Percentiles rank a stretch among this genome's conserved stretches.
These are phyloP conservation scores for Excalfactoria chinensis DNA, from an alignment of 2,113 vertebrate species.

Conservation along the genomic window DNA sequence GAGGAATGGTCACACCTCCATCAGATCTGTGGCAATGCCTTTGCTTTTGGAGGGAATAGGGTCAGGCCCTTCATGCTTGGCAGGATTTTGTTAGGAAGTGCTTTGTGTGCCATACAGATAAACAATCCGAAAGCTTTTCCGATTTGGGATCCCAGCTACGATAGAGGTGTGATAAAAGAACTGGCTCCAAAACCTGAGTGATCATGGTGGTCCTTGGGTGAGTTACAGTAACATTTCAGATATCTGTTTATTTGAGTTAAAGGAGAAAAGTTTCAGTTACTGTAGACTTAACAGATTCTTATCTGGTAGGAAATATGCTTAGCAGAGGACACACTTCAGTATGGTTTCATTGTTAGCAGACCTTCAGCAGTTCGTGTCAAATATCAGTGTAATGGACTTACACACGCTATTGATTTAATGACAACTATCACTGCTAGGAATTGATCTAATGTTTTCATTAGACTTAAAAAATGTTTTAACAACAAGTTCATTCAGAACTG, in stretches of 20 bases:
- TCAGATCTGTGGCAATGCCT: fast-evolving
- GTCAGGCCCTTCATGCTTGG: not conserved
- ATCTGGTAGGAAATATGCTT: conserved; percentile 25
- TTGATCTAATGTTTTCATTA: conserved; percentile 79
- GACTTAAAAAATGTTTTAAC: conserved; percentile 77
- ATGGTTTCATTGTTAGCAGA: conserved; percentile 39
- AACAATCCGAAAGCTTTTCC: conserved; percentile 15
- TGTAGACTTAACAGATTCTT: conserved; percentile 60
- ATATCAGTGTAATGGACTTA: conserved; percentile 54
- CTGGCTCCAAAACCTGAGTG: conserved; percentile 20
- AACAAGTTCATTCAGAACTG: conserved; percentile 77
- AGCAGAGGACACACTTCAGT: conserved; percentile 31
- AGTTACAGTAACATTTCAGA: conserved; percentile 19
- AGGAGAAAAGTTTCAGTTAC: conserved; percentile 50
- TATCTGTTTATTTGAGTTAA: conserved; percentile 27
- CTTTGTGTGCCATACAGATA: not conserved
- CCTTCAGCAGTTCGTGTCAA: conserved; percentile 36
- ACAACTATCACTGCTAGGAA: conserved; percentile 64
- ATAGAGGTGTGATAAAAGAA: conserved; percentile 52
- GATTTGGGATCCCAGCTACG: conserved; percentile 23
- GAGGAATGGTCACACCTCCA: not conserved
- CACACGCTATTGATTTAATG: conserved; percentile 78
- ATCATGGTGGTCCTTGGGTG: conserved; percentile 33
- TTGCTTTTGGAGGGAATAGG: not conserved
- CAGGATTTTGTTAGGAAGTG: not conserved